phyloP scores from a whole-genome alignment of 2,113 vertebrate genomes.

The Nannobrachium achirus region DNA sequence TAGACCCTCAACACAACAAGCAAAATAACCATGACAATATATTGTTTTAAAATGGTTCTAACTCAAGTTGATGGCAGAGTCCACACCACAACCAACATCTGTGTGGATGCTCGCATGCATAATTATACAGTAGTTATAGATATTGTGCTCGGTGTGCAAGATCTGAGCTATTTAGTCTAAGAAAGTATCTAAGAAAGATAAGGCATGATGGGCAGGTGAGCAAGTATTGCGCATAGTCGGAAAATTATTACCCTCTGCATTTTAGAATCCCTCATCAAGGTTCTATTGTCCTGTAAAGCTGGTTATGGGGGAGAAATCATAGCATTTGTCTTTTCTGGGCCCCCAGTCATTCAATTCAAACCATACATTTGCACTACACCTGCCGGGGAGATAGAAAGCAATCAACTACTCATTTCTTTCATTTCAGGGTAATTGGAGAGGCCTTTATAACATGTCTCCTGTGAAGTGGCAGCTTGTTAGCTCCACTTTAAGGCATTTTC shows the following conservation, averaged over 20 bases:
- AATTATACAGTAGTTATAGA: too few relatives aligned
- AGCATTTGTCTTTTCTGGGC: background rate
- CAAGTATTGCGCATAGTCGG: too few relatives aligned
- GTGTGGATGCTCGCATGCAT: too few relatives aligned
- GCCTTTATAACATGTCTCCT: conserved; percentile 51
- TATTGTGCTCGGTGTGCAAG: too few relatives aligned
- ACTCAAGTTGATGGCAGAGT: too few relatives aligned
- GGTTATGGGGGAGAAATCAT: background rate
- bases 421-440: conserved; percentile 49
- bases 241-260: background rate
- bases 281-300: conserved; percentile 7
- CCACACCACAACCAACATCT: too few relatives aligned
- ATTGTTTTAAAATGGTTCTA: too few relatives aligned
- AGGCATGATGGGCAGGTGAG: too few relatives aligned
- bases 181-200: too few relatives aligned
- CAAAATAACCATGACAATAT: too few relatives aligned
- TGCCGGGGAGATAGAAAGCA: conserved; percentile 50
- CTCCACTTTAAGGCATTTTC: conserved; percentile 52
- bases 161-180: too few relatives aligned
- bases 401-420: conserved; percentile 36
- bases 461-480: conserved; percentile 55
- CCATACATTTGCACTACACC: conserved; percentile 11
- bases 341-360: conserved; percentile 15
- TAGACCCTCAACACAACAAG: too few relatives aligned
- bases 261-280: background rate